Percentiles rank a stretch among this genome's conserved stretches.
Conservation (phyloP, 2,113 vertebrate species). For the Lampris megalopsis region DNA sequence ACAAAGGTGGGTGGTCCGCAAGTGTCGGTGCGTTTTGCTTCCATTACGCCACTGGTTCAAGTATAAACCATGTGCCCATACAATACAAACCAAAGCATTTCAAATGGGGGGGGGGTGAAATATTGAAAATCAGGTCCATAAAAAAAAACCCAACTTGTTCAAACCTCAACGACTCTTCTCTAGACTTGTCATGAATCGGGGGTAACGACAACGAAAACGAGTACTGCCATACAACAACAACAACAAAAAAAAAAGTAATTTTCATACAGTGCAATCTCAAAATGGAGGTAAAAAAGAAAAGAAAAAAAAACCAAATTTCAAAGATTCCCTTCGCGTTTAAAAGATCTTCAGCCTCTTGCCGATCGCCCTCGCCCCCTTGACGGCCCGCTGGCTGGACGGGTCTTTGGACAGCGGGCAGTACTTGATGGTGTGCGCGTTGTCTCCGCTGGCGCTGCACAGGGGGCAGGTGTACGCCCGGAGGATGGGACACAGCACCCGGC, state of each 20-base stretch:
- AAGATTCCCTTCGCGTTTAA: constrained; percentile 28
- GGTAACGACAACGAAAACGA: not conserved
- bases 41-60: constrained; percentile 36
- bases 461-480: constrained; percentile 86
- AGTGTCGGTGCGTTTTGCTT: not conserved
- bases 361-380: constrained; percentile 72
- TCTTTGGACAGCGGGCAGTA: constrained; percentile 87
- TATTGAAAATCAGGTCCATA: constrained; percentile 9
- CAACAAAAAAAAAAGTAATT: constrained; percentile 6
- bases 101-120: constrained; percentile 32
- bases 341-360: constrained; percentile 84
- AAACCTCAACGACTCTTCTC: constrained; percentile 7
- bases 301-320: constrained; percentile 17
- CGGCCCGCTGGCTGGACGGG: constrained; percentile 74
- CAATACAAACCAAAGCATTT: constrained; percentile 26
- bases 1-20: no score
- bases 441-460: constrained; percentile 86
- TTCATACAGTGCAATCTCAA: constrained; percentile 49
- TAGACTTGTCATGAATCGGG: constrained; percentile 55
- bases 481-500: constrained; percentile 84
- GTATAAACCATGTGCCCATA: constrained; percentile 58
- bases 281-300: not conserved
- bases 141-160: constrained; percentile 19
- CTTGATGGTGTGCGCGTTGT: constrained; percentile 87
- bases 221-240: constrained; percentile 2